Conservation (phyloP, 2,888 invertebrate genomes). For the Trisateles emortualis region DNA sequence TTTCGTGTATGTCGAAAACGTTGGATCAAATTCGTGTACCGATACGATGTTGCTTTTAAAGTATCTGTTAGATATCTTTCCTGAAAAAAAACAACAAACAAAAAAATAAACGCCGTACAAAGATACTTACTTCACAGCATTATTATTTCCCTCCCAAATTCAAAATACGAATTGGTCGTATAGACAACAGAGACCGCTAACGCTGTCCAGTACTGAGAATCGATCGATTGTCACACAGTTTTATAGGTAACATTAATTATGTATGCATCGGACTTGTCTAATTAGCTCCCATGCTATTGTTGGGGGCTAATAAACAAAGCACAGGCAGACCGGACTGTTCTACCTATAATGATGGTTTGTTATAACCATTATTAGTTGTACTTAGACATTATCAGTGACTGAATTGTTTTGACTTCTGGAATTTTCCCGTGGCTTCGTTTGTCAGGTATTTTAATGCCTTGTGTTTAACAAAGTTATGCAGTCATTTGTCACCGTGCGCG, state of each 20-base stretch:
- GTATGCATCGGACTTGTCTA: conserved; percentile 50
- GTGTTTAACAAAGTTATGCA: too few species aligned
- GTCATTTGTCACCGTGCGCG: too few species aligned
- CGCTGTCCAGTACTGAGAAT: conserved; percentile 27
- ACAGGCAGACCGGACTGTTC: conserved; percentile 18
- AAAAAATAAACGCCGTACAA: too few species aligned
- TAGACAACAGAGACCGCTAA: conserved; percentile 9
- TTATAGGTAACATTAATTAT: conserved; percentile 60
- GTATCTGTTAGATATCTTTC: too few species aligned
- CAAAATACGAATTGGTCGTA: neutral
- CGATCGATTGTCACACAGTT: conserved; percentile 41
- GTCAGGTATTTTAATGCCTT: too few species aligned
- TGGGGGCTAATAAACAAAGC: conserved; percentile 33
- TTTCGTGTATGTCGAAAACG: too few species aligned
- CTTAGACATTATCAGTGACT: neutral
- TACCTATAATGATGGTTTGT: conserved; percentile 15
- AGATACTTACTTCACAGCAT: neutral
- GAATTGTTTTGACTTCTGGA: neutral
- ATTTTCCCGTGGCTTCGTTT: neutral
- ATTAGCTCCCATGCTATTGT: conserved; percentile 55
- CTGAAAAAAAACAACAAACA: too few species aligned
- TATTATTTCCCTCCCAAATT: neutral
- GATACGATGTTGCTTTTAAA: too few species aligned
- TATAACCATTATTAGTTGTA: conserved; percentile 9
- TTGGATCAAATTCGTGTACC: too few species aligned